Percentiles rank a stretch among this genome's conserved stretches.
These are phyloP conservation scores for Chaetogeoica ovagalla DNA, from an alignment of 2,888 invertebrate species.

Conservation along the genomic window DNA sequence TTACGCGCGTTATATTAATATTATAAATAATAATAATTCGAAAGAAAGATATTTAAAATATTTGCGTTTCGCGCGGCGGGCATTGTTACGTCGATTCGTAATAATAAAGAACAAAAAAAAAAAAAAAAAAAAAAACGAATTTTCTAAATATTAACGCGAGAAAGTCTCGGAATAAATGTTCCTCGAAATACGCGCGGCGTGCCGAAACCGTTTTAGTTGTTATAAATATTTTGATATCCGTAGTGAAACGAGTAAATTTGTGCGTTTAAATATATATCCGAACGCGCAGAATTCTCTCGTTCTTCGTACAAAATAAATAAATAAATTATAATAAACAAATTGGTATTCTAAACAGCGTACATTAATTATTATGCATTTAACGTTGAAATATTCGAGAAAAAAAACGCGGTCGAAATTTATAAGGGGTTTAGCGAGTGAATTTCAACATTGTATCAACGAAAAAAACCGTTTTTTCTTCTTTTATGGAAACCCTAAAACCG, in stretches of 20 bases:
- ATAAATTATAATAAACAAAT: not conserved
- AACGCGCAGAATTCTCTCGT: not conserved
- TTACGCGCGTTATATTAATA: conserved; percentile 16
- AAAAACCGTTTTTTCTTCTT: not conserved
- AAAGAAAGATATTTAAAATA: conserved; percentile 14
- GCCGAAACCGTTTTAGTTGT: not conserved
- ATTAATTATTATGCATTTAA: not conserved
- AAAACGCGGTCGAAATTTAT: not conserved
- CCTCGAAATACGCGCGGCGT: not conserved
- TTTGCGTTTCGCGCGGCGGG: not conserved
- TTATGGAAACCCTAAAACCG: not conserved
- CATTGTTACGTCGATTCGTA: not conserved
- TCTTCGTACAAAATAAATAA: not conserved
- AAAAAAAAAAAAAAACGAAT: conserved; percentile 11
- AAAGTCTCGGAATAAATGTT: conserved; percentile 25
- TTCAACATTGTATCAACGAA: not conserved
- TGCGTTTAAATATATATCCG: not conserved
- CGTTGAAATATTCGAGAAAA: not conserved
- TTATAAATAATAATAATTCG: conserved; percentile 11
- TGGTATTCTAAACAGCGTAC: not conserved
- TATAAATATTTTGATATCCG: not conserved
- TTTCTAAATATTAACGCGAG: conserved; percentile 15
- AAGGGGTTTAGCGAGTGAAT: not conserved
- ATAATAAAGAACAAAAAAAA: not conserved
- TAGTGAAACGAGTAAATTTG: not conserved